phyloP scores from a whole-genome alignment of 2,888 invertebrate genomes.

The Hydrotaea cyrtoneurina region DNA sequence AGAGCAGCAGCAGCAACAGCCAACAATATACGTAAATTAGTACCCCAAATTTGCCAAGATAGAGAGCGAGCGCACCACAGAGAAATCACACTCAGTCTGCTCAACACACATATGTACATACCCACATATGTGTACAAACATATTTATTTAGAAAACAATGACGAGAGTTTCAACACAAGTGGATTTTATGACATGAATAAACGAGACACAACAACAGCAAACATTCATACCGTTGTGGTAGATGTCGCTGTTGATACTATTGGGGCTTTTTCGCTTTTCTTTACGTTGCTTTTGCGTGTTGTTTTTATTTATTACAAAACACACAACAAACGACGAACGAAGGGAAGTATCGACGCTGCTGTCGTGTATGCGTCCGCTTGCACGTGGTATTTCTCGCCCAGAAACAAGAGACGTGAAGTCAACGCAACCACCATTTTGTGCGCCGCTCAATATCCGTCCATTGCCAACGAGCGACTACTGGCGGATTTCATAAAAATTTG shows the following conservation, averaged over 20 bases:
- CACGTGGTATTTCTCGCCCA: conserved; percentile 64
- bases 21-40: not conserved
- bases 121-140: not conserved
- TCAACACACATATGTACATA: not conserved
- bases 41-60: not conserved
- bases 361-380: conserved; percentile 17
- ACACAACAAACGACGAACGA: not conserved
- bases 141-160: not conserved
- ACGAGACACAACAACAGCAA: conserved; percentile 16
- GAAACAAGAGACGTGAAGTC: conserved; percentile 47
- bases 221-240: not conserved
- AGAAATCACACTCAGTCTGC: not conserved
- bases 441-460: conserved; percentile 60
- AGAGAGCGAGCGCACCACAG: not conserved
- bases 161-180: conserved; percentile 38
- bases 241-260: conserved; percentile 7
- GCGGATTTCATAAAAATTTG: conserved; percentile 51
- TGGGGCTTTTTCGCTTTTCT: not conserved
- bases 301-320: not conserved
- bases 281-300: not conserved
- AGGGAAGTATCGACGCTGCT: not conserved
- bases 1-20: not conserved
- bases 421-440: conserved; percentile 65
- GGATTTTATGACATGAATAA: conserved; percentile 37
- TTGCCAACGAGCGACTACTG: conserved; percentile 66